These are phyloP conservation scores for Diuraphis noxia DNA, from an alignment of 1,140 invertebrate genomes.

Conservation along the genomic window DNA sequence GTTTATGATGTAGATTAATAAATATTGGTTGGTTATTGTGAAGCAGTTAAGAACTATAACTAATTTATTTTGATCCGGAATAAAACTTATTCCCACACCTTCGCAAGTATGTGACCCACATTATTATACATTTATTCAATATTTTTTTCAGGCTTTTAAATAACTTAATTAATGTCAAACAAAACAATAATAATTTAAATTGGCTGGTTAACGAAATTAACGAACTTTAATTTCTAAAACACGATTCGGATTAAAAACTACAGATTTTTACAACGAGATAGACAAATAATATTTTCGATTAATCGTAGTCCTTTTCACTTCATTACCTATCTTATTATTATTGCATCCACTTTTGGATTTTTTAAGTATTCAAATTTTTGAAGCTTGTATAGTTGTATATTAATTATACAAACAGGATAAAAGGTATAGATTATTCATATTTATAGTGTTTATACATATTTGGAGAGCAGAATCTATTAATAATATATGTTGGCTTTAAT, in stretches of 20 bases:
- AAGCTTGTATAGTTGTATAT: not conserved
- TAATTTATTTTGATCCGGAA: not conserved
- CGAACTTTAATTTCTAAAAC: not conserved
- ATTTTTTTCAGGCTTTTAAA: not conserved
- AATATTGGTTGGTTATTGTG: not conserved
- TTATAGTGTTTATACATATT: not conserved
- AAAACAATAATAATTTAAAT: not conserved
- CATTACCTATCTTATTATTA: not conserved
- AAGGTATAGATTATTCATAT: not conserved
- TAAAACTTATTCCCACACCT: not conserved
- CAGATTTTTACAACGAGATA: not conserved
- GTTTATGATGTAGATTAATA: not conserved
- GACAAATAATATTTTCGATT: not conserved
- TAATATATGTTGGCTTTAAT: constrained; percentile 8
- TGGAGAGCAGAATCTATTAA: not conserved
- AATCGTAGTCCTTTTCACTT: not conserved
- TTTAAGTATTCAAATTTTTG: not conserved
- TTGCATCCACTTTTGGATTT: not conserved
- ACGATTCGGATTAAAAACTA: not conserved
- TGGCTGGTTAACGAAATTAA: not conserved
- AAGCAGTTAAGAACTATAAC: not conserved
- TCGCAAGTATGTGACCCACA: not conserved
- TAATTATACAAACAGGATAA: not conserved
- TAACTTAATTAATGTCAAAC: constrained; percentile 18
- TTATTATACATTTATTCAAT: not conserved